A percentile compares a stretch with the other conserved stretches of the same genome.
Evolutionary conservation across 2,113 vertebrate genomes (phyloP).

Genomic region (Antennarius striatus): DNA sequence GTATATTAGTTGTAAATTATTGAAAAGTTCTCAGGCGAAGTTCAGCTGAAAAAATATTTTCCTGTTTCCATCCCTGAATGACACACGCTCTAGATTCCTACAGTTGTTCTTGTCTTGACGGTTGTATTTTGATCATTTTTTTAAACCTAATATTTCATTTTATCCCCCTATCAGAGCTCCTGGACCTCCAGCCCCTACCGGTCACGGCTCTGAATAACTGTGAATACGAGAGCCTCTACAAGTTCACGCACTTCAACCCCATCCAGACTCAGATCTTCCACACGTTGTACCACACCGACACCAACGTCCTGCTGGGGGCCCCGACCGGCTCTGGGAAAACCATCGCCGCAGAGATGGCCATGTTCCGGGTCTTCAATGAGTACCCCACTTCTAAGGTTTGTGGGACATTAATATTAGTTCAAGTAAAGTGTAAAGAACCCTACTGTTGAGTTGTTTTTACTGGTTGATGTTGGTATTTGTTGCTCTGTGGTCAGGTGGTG

Average conservation of each 20-base stretch:
- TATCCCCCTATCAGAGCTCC: slow-evolving; percentile 83
- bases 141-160: neutral
- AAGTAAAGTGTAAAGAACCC: no score
- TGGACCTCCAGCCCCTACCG: slow-evolving; percentile 95
- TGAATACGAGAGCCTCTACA: slow-evolving; percentile 90
- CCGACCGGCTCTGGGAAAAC: slow-evolving; percentile 98
- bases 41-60: no score
- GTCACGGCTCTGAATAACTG: slow-evolving; percentile 86
- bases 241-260: slow-evolving; percentile 97
- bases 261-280: slow-evolving; percentile 99
- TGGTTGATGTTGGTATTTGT: neutral
- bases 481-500: slow-evolving; percentile 82
- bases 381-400: slow-evolving; percentile 91
- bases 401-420: neutral
- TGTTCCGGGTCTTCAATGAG: slow-evolving; percentile 95
- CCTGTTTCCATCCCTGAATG: no score
- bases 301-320: slow-evolving; percentile 95
- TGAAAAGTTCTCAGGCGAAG: no score
- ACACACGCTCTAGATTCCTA: no score
- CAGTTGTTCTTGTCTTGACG: no score
- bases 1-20: no score
- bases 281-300: slow-evolving; percentile 94
- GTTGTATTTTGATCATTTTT: no score
- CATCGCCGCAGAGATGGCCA: slow-evolving; percentile 96
- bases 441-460: neutral